These are phyloP conservation scores for Plagiodera versicolora DNA, from an alignment of 2,888 invertebrate genomes.

Conservation along the genomic window DNA sequence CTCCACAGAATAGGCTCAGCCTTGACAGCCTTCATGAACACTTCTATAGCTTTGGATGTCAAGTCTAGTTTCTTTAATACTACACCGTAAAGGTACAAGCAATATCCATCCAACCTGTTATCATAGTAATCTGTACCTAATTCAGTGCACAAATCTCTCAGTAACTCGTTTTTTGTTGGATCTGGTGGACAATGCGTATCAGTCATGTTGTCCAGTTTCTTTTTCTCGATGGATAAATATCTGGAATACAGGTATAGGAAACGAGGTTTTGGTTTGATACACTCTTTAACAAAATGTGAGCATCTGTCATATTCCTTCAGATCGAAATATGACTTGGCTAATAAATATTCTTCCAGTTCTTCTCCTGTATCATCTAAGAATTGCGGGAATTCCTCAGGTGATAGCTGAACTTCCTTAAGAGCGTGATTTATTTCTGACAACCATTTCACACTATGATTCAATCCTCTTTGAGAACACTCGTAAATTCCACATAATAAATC, in stretches of 20 bases:
- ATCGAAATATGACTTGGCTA: conserved; percentile 89
- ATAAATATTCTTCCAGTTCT: conserved; percentile 71
- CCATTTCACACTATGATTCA: conserved; percentile 85
- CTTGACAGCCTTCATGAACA: conserved; percentile 77
- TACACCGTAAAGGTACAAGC: conserved; percentile 87
- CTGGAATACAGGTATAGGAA: conserved; percentile 86
- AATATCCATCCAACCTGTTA: conserved; percentile 80
- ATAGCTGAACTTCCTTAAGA: conserved; percentile 66
- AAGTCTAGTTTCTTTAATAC: conserved; percentile 86
- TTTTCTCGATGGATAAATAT: conserved; percentile 89
- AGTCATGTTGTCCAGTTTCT: conserved; percentile 80
- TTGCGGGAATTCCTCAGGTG: conserved; percentile 57
- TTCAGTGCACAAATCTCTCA: conserved; percentile 61
- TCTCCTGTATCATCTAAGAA: conserved; percentile 59
- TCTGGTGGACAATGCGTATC: conserved; percentile 61
- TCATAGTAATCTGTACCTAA: conserved; percentile 62
- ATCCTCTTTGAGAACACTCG: conserved; percentile 79
- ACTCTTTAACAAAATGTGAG: conserved; percentile 76
- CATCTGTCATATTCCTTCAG: conserved; percentile 88
- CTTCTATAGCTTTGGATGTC: conserved; percentile 73
- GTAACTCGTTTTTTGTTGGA: conserved; percentile 57
- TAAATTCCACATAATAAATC: conserved; percentile 66
- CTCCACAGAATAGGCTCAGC: conserved; percentile 89
- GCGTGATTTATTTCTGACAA: conserved; percentile 82
- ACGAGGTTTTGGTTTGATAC: conserved; percentile 69